Evolutionary conservation across 2,888 invertebrate genomes (phyloP).

Genomic region (Drosophila lacicola): DNA sequence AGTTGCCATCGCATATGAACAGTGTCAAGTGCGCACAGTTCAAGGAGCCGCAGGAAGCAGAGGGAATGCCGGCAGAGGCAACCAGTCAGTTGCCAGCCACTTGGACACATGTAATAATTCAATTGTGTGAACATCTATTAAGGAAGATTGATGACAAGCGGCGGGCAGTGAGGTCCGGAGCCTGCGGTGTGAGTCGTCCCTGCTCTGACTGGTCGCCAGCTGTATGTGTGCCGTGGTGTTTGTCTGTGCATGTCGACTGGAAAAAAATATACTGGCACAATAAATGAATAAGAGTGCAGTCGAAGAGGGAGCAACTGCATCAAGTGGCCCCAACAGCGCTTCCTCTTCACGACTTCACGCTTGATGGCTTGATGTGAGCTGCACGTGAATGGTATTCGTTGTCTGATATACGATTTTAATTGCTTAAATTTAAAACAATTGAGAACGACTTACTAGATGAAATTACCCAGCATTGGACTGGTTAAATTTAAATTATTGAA

Average conservation of each 20-base stretch:
- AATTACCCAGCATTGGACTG: no score
- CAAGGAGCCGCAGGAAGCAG: slow-evolving; percentile 2
- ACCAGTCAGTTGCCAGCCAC: slow-evolving; percentile 72
- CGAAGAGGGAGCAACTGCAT: slow-evolving; percentile 37
- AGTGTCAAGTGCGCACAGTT: slow-evolving; percentile 56
- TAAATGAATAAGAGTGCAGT: slow-evolving; percentile 59
- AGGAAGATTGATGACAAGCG: slow-evolving; percentile 82
- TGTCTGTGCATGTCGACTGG: slow-evolving; percentile 9
- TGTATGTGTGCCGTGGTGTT: slow-evolving; percentile 1
- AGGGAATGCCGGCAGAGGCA: slow-evolving; percentile 17
- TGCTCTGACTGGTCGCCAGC: slow-evolving; percentile 14
- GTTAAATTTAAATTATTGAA: no score
- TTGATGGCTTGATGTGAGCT: slow-evolving; percentile 24
- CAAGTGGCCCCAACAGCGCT: slow-evolving; percentile 38
- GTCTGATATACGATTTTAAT: slow-evolving; percentile 21
- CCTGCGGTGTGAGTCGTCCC: slow-evolving; percentile 18
- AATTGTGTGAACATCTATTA: slow-evolving; percentile 83
- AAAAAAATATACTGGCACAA: slow-evolving; percentile 36
- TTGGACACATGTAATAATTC: slow-evolving; percentile 82
- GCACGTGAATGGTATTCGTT: slow-evolving; percentile 12
- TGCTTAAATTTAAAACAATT: background rate
- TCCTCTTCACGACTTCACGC: slow-evolving; percentile 48
- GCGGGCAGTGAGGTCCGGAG: slow-evolving; percentile 23
- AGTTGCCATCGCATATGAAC: slow-evolving; percentile 52
- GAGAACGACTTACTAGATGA: slow-evolving; percentile 32